Conservation (phyloP, 2,113 vertebrate species). For the Pycnonotus jocosus region DNA sequence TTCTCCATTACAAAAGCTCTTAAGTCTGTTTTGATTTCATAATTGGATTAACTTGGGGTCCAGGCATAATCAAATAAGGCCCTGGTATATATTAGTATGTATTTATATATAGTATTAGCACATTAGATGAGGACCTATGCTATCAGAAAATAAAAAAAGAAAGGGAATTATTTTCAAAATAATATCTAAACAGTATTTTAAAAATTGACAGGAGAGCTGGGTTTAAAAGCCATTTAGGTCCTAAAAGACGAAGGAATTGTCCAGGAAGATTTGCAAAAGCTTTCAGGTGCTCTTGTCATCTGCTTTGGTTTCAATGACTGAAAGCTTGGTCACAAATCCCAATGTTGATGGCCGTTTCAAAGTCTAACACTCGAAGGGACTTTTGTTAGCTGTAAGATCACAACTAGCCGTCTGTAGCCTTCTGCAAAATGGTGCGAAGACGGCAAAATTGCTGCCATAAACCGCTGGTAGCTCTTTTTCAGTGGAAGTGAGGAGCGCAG, state of each 20-base stretch:
- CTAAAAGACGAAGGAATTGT: neutral
- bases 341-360: neutral
- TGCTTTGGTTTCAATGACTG: neutral
- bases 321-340: neutral
- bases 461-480: neutral
- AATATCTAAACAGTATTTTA: neutral
- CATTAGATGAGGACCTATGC: neutral
- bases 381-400: neutral
- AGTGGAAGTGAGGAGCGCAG: too few species aligned
- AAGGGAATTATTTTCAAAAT: neutral
- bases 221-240: neutral
- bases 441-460: neutral
- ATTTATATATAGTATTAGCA: neutral
- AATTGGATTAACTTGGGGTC: neutral
- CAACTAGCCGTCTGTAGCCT: neutral
- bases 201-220: neutral
- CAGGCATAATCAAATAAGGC: neutral
- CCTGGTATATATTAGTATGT: neutral
- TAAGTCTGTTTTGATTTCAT: slow-evolving; percentile 4
- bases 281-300: neutral
- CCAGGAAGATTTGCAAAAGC: neutral
- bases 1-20: neutral
- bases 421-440: neutral
- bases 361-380: neutral
- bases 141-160: neutral